Base-by-base conservation (phyloP, 2,797 vertebrate species). In the Mormyrus hasselquistii region DNA sequence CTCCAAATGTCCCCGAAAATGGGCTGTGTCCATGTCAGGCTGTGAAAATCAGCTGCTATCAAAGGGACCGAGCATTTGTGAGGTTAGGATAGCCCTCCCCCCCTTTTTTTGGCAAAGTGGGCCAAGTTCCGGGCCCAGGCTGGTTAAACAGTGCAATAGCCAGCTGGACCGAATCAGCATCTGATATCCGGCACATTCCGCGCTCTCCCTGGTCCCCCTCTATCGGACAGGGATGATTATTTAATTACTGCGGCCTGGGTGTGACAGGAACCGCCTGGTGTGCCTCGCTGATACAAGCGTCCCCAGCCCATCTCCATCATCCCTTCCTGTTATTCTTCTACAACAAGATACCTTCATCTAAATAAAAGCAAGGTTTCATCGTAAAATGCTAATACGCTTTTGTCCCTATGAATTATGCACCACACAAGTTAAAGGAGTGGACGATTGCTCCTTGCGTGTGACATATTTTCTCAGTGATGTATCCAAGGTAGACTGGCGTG, bases 161-260 rank as follows among this genome's bases (percentile, higher is more conserved):
- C 84, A 8, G 84, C 59, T n/a, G 41, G 84, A 47, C 49, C 8
- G 38, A 82, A 89, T 29, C 53, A 89, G 47, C 69, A 83, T 89
- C 76, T 82, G 89, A 73, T 59, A 38, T 34, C 50, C 25, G 16
- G n/a, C 53, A 47, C 62, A 25, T 34, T 86, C 73, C 86, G 53
- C 25, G 9, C 53, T 44, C 84, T 10, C 50, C 49, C 7, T 69
- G 76, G 16, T 9, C n/a, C 38, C 10, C 57, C 65, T 73, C 87
- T 73, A 85, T 89, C 57, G 59, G 53, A 83, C 65, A 44, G 86
- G 86, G 89, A 92, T 90, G 88, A 90, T 92, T 89, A 87, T 91
- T 90, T 91, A 87, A 90, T 92, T 92, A 92, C 91, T 88, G 88
- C 88, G 90, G 88, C 90, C 87, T 88, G 91, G 92, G 92, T 89